A percentile compares a stretch with the other conserved stretches of the same genome.
Evolutionary conservation across 2,113 vertebrate genomes (phyloP).

Genomic region (Fukomys damarensis): DNA sequence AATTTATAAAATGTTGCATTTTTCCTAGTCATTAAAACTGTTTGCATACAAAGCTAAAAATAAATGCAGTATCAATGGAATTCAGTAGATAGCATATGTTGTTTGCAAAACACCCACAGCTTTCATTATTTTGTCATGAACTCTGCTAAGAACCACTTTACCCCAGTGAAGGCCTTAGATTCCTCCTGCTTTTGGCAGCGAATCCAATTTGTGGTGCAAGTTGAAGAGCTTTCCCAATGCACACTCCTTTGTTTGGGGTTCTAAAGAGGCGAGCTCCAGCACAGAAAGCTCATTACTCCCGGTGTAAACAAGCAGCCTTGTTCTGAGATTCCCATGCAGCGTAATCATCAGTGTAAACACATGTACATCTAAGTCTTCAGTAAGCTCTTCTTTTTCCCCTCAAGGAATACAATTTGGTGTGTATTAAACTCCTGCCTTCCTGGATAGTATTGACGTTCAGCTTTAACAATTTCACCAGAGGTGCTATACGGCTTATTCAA

Average conservation of each 20-base stretch:
- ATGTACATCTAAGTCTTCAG: constrained; percentile 72
- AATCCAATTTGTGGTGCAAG: constrained; percentile 62
- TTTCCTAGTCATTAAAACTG: constrained; percentile 2
- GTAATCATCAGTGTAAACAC: constrained; percentile 78
- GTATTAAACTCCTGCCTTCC: constrained; percentile 80
- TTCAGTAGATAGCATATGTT: constrained; percentile 45
- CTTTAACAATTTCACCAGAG: constrained; percentile 77
- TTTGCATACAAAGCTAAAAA: constrained; percentile 47
- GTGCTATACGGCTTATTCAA: constrained; percentile 76
- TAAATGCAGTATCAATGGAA: constrained; percentile 44
- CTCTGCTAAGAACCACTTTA: constrained; percentile 80
- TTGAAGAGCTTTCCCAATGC: constrained; percentile 76
- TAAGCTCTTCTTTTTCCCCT: background rate
- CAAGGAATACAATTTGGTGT: constrained; percentile 34
- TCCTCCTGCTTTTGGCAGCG: constrained; percentile 70
- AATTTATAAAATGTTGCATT: constrained; percentile 45
- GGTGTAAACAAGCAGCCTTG: constrained; percentile 75
- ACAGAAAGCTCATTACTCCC: constrained; percentile 78
- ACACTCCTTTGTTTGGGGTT: constrained; percentile 70
- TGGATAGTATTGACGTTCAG: constrained; percentile 73
- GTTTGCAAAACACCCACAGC: constrained; percentile 64
- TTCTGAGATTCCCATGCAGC: constrained; percentile 72
- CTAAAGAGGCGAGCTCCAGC: constrained; percentile 63
- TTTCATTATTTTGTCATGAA: constrained; percentile 79
- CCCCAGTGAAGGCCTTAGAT: constrained; percentile 69